phyloP scores from a whole-genome alignment of 2,113 vertebrate species.

The Cottus gobio region DNA sequence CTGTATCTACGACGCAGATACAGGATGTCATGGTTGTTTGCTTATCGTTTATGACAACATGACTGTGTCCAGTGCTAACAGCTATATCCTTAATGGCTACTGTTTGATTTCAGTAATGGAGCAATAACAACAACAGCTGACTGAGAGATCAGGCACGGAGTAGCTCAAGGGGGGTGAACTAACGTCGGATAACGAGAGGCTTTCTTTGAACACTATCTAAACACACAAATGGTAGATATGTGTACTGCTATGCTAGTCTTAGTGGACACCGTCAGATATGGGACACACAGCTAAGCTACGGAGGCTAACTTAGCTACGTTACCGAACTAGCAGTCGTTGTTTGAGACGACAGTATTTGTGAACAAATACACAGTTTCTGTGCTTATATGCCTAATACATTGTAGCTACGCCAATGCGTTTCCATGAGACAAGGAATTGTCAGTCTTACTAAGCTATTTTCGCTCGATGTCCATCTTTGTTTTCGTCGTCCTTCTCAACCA shows the following conservation, averaged over 20 bases:
- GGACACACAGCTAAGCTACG: constrained; percentile 47
- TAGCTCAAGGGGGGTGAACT: constrained; percentile 3
- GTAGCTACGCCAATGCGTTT: accelerated
- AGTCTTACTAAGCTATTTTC: constrained; percentile 41
- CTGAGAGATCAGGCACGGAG: constrained; percentile 3
- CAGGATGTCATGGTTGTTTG: not conserved
- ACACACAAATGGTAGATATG: not conserved
- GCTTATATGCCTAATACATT: accelerated
- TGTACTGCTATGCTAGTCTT: accelerated
- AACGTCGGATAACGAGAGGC: not conserved
- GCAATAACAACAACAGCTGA: constrained; percentile 60
- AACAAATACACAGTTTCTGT: not conserved
- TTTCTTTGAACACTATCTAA: not conserved
- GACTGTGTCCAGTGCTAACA: not conserved
- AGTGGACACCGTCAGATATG: not conserved
- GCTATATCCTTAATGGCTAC: constrained; percentile 8
- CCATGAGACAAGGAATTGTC: accelerated
- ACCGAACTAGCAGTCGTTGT: constrained; percentile 15
- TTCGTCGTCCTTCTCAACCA: constrained; percentile 55
- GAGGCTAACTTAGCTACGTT: constrained; percentile 55
- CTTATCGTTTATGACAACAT: not conserved
- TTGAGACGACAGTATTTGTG: not conserved
- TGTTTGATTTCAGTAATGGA: constrained; percentile 4
- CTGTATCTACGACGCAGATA: not conserved
- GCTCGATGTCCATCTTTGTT: constrained; percentile 55